A percentile compares a stretch with the other conserved stretches of the same genome.
These are phyloP conservation scores for Nansenia antarctica DNA, from an alignment of 2,113 vertebrate genomes.

Conservation along the genomic window DNA sequence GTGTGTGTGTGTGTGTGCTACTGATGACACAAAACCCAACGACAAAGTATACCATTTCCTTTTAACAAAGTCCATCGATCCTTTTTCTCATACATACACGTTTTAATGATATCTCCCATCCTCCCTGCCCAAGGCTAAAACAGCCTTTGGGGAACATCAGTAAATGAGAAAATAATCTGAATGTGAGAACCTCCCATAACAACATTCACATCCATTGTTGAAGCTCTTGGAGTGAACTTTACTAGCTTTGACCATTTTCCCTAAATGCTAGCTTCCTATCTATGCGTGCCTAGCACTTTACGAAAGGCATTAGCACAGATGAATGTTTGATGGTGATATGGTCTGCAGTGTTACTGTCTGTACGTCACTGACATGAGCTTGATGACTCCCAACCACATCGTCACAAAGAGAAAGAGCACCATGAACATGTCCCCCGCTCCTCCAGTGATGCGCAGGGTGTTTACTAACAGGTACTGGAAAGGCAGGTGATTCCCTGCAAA, in stretches of 20 bases:
- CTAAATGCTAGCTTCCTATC: background rate
- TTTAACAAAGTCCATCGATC: no score
- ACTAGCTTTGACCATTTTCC: no score
- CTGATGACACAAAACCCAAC: no score
- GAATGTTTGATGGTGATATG: background rate
- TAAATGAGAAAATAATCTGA: background rate
- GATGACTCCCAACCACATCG: conserved; percentile 29
- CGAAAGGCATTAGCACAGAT: background rate
- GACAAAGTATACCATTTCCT: no score
- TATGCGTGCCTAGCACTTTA: background rate
- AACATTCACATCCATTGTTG: background rate
- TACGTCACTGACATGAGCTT: background rate
- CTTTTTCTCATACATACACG: background rate
- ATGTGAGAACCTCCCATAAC: background rate
- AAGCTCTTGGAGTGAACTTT: background rate
- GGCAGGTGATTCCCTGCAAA: background rate
- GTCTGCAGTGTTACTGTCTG: no score
- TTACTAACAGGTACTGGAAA: background rate
- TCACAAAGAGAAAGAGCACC: conserved; percentile 31
- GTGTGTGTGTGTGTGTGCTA: no score
- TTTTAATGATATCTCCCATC: background rate
- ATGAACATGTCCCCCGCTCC: conserved; percentile 38
- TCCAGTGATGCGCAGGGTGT: conserved; percentile 27
- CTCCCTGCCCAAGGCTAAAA: background rate
- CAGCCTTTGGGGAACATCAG: background rate